phyloP scores from a whole-genome alignment of 2,888 invertebrate genomes.

The Drosophila macrospina region DNA sequence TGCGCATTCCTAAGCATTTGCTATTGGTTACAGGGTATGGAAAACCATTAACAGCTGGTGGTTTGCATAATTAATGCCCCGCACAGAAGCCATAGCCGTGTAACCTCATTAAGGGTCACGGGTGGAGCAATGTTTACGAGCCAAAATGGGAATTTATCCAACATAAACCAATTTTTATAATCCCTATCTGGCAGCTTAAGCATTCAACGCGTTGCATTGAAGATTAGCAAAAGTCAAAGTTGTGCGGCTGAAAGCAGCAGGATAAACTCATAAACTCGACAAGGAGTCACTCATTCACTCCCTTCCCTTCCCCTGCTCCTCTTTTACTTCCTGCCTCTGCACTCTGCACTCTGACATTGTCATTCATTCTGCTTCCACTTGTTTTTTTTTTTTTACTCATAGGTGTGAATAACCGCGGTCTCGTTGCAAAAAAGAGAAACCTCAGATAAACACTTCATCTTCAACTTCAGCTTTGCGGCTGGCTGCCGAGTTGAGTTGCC shows the following conservation, averaged over 20 bases:
- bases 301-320: too few species aligned
- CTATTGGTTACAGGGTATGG: conserved; percentile 31
- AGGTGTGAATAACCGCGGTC: conserved; percentile 78
- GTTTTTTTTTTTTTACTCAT: conserved; percentile 24
- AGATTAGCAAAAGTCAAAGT: conserved; percentile 52
- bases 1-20: background rate
- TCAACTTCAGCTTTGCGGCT: conserved; percentile 42
- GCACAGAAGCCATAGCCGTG: conserved; percentile 7
- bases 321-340: conserved; percentile 13
- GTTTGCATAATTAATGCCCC: conserved; percentile 52
- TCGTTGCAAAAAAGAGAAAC: conserved; percentile 21
- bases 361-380: conserved; percentile 21
- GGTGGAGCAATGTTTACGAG: conserved; percentile 33
- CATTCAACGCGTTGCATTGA: conserved; percentile 35
- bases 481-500: conserved; percentile 38
- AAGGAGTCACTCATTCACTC: background rate
- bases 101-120: conserved; percentile 55
- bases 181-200: conserved; percentile 37
- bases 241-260: conserved; percentile 34
- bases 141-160: conserved; percentile 29
- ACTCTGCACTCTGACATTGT: conserved; percentile 38
- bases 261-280: conserved; percentile 19
- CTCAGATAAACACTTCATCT: conserved; percentile 65
- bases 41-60: conserved; percentile 49
- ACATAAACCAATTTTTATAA: conserved; percentile 60